phyloP scores from a whole-genome alignment of 1,140 invertebrate species.

The Himalopsyche phryganea region DNA sequence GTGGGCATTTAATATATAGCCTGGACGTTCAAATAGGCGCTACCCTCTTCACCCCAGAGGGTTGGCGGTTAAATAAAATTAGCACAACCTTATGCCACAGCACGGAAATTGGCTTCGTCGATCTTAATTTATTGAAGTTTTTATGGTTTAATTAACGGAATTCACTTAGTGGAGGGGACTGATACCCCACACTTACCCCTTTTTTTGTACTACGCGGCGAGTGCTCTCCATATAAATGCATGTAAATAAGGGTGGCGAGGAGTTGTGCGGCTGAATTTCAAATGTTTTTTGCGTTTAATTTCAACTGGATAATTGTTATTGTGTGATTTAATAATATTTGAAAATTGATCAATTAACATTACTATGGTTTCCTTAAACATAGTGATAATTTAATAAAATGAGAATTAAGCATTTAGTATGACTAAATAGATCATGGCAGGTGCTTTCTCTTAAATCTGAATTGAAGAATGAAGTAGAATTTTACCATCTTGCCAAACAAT shows the following conservation, averaged over 20 bases:
- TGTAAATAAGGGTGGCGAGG: constrained; percentile 16
- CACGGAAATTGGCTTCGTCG: constrained; percentile 49
- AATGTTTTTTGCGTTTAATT: constrained; percentile 1
- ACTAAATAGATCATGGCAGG: no score
- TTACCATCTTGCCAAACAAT: no score
- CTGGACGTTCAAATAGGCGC: background rate
- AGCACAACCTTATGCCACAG: constrained; percentile 29
- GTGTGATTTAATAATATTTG: no score
- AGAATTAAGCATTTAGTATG: no score
- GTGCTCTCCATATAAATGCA: constrained; percentile 21
- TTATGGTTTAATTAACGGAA: constrained; percentile 59
- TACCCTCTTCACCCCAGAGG: background rate
- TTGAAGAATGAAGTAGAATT: no score
- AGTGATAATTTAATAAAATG: no score
- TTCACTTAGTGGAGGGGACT: constrained; percentile 49
- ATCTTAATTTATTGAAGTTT: constrained; percentile 58
- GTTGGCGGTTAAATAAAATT: constrained; percentile 34
- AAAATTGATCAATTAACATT: no score
- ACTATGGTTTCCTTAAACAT: no score
- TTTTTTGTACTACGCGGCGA: background rate
- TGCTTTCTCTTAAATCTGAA: no score
- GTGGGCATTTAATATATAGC: constrained; percentile 1
- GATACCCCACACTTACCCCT: constrained; percentile 19
- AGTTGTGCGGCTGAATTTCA: constrained; percentile 22
- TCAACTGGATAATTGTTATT: background rate